Percentiles rank a stretch among this genome's conserved stretches.
phyloP scores from a whole-genome alignment of 2,888 invertebrate genomes.

The Crematogaster levior region DNA sequence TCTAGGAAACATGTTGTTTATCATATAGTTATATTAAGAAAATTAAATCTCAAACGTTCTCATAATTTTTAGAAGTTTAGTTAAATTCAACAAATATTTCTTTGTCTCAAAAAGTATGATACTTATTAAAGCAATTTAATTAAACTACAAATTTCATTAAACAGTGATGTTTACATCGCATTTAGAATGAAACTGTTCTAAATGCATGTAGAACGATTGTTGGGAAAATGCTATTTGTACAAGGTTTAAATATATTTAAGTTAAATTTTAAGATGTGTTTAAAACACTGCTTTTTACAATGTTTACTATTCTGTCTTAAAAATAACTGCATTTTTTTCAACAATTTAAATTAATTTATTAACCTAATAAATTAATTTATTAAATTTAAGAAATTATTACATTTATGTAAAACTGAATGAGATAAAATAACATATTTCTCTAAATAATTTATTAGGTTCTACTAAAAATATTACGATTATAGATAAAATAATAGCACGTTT shows the following conservation, averaged over 20 bases:
- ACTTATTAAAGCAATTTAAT: slow-evolving; percentile 43
- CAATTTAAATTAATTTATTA: background rate
- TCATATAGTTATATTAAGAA: slow-evolving; percentile 42
- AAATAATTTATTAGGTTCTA: background rate
- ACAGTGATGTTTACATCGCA: slow-evolving; percentile 16
- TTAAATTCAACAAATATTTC: slow-evolving; percentile 18
- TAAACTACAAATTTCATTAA: slow-evolving; percentile 33
- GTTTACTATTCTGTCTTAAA: background rate
- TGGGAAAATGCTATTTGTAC: slow-evolving; percentile 19
- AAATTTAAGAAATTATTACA: background rate
- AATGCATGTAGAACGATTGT: too few relatives aligned
- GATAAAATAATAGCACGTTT: slow-evolving; percentile 31
- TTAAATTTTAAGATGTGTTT: background rate
- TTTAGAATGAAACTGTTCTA: background rate
- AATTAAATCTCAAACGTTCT: slow-evolving; percentile 54
- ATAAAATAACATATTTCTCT: background rate
- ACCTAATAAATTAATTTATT: background rate
- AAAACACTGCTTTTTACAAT: background rate
- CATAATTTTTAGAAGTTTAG: slow-evolving; percentile 10
- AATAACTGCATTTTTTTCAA: background rate
- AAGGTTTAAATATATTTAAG: background rate
- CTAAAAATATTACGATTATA: slow-evolving; percentile 2
- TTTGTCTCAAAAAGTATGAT: slow-evolving; percentile 18
- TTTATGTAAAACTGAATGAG: background rate
- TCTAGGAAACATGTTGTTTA: slow-evolving; percentile 31